Base-by-base conservation (phyloP, 2,113 vertebrate genomes). In the Condylura cristata region DNA sequence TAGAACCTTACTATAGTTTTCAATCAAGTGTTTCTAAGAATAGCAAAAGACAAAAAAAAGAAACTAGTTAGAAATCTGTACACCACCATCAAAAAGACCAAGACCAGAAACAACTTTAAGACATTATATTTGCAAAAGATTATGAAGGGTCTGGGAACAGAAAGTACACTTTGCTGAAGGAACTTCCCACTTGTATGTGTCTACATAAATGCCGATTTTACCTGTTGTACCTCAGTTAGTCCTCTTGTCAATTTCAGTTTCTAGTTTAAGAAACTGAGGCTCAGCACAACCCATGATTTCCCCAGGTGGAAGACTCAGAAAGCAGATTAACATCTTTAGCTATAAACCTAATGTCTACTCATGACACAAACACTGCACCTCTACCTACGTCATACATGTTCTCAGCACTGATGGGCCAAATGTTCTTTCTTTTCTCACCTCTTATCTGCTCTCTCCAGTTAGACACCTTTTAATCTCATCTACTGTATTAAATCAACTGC, bases 1-100 rank as follows among this genome's bases (percentile, higher is more conserved):
- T 84, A 93, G 70, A 94, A 89, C 16, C 18, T 91, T 83, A 83
- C 72, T 76, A 68, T 53, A 85, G 56, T 88, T 89, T 95, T 95
- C 78, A 86, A 58, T 94, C 58, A 90, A 68, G 65, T 66, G 30
- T 24, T 82, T 89, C 44, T 34, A 83, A 30, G 39, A 95, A 85
- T 44, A 95, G 30, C 72, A 93, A 95, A 92, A 72, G 1, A 90
- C 46, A 66, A 89, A 83, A 71, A 71, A 39, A 86, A 70, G 34
- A 60, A 16, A 53, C 32, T 56, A 32, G 56, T 71, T 39, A 48
- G 74, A 93, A 66, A 83, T 4, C 20, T 16, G n/a, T 66, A 75
- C 10, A 76, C 20, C 26, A 61, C 18, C 66, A 93, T 51, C 44
- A 82, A 34, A 75, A 95, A 72, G 13, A 4, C 28, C 75, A 91